Conservation (phyloP, 2,888 invertebrate genomes). For the Nysson spinosus region DNA sequence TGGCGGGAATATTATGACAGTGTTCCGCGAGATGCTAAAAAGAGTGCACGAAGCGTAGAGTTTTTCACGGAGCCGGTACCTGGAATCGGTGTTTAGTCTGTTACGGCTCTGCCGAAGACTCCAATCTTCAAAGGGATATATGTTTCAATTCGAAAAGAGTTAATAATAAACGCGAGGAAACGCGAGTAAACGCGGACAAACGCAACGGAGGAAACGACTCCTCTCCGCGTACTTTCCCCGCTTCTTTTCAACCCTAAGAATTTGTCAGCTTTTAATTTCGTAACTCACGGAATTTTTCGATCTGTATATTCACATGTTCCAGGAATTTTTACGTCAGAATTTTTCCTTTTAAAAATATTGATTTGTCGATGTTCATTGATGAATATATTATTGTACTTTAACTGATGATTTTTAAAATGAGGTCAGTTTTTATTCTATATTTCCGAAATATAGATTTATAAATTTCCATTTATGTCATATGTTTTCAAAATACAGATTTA, state of each 20-base stretch:
- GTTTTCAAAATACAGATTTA: too few species aligned
- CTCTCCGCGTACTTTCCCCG: not conserved
- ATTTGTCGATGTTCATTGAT: too few species aligned
- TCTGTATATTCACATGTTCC: too few species aligned
- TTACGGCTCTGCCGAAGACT: constrained; percentile 50
- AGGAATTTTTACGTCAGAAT: not conserved
- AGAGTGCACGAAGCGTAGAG: constrained; percentile 10
- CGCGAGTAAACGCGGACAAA: not conserved
- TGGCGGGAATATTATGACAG: constrained; percentile 40
- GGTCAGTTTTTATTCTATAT: too few species aligned
- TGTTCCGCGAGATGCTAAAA: constrained; percentile 33
- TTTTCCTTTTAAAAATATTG: too few species aligned
- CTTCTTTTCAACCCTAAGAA: too few species aligned
- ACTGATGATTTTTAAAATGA: too few species aligned
- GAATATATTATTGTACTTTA: too few species aligned
- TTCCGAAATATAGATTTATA: too few species aligned
- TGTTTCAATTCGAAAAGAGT: constrained; percentile 55
- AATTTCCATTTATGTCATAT: too few species aligned
- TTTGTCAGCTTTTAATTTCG: too few species aligned
- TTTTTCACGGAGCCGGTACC: constrained; percentile 59
- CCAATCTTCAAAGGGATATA: constrained; percentile 56
- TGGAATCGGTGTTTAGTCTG: constrained; percentile 71
- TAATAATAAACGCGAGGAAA: constrained; percentile 60
- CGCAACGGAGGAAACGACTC: not conserved
- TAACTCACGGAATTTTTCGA: too few species aligned